Conservation (phyloP, 92 coral and sea anemone species). For the Umimayanthus kanabou region DNA sequence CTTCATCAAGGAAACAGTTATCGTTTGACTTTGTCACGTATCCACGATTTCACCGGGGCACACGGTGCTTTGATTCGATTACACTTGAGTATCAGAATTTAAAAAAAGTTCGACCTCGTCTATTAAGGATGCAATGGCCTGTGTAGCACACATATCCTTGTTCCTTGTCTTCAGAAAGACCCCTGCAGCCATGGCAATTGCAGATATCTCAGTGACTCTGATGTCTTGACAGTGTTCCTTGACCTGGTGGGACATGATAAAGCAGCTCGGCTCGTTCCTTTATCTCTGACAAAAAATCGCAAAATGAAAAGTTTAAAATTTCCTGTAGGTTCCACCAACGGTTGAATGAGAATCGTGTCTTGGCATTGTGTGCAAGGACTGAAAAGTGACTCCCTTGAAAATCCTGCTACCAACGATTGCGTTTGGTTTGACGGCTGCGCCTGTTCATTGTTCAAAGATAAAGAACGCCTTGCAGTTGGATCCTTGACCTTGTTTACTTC, state of each 20-base stretch:
- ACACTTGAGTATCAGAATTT: too few relatives aligned
- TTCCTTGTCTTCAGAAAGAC: conserved; percentile 43
- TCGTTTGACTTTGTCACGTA: too few relatives aligned
- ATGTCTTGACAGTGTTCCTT: conserved; percentile 42
- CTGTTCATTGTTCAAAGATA: conserved; percentile 30
- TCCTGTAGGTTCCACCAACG: not conserved
- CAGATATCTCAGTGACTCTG: conserved; percentile 33
- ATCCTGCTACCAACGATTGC: too few relatives aligned
- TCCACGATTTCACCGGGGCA: too few relatives aligned
- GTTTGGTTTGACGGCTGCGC: too few relatives aligned
- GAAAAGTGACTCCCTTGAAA: too few relatives aligned
- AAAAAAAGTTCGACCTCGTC: too few relatives aligned
- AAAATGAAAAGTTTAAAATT: conserved; percentile 41
- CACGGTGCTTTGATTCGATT: too few relatives aligned
- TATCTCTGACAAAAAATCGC: conserved; percentile 43
- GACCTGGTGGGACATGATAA: conserved; percentile 34
- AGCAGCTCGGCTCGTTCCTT: conserved; percentile 43
- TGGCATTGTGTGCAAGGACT: too few relatives aligned
- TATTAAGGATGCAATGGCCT: conserved; percentile 35
- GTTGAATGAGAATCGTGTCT: too few relatives aligned
- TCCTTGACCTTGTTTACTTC: not conserved
- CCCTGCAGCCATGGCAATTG: conserved; percentile 40
- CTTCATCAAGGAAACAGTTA: too few relatives aligned
- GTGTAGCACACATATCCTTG: conserved; percentile 29
- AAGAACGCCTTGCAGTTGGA: conserved; percentile 18